phyloP scores from a whole-genome alignment of 2,888 invertebrate species.

The Gymnoscelis rufifasciata region DNA sequence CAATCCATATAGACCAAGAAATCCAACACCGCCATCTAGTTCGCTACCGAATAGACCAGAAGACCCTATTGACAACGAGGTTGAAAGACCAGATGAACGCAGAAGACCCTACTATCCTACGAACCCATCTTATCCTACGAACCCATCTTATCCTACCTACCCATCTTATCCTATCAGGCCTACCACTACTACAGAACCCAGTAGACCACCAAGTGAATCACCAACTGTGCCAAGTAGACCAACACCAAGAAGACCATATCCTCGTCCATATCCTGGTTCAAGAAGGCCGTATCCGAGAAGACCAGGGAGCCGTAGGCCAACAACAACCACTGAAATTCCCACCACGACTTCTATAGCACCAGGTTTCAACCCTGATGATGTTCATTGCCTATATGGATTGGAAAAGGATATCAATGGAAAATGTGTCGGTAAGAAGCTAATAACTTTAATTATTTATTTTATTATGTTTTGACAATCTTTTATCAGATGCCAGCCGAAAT shows the following conservation, averaged over 20 bases:
- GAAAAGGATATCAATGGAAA: constrained; percentile 54
- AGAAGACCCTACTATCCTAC: not conserved
- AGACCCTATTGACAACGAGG: constrained; percentile 18
- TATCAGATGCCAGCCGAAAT: too few relatives aligned
- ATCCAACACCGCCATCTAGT: too few relatives aligned
- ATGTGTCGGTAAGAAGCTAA: constrained; percentile 11
- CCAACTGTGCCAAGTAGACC: constrained; percentile 8
- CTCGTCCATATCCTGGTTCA: not conserved
- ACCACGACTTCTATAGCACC: constrained; percentile 28
- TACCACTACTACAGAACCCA: constrained; percentile 11
- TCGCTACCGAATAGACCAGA: constrained; percentile 24
- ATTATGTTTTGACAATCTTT: too few relatives aligned
- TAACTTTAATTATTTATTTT: too few relatives aligned
- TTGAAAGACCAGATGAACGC: constrained; percentile 23
- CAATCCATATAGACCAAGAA: constrained; percentile 7
- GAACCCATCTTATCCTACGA: not conserved
- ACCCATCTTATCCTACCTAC: too few relatives aligned
- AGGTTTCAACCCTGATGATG: constrained; percentile 46
- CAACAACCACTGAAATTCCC: constrained; percentile 22
- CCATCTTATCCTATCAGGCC: constrained; percentile 8
- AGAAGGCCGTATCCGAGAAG: constrained; percentile 25
- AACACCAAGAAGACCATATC: constrained; percentile 24
- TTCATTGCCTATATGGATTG: constrained; percentile 75
- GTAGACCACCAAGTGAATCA: constrained; percentile 19
- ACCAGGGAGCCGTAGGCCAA: constrained; percentile 23